Evolutionary conservation across 1,140 invertebrate species (phyloP), one percentile per base, ranked within the genome.

Genomic region (Wiebesia pumilae): DNA sequence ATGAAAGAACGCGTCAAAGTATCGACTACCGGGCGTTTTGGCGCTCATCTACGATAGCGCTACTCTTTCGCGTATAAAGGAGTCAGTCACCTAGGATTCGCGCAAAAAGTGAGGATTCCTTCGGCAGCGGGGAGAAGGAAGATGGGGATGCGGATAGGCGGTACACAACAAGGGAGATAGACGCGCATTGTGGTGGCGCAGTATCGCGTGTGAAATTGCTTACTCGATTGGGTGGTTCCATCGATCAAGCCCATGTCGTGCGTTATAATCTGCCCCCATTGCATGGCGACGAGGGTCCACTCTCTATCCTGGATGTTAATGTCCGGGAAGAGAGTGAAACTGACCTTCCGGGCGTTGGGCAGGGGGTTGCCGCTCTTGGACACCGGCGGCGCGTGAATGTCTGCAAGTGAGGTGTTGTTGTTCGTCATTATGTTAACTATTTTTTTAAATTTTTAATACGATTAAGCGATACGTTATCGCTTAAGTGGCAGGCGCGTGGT

Each of bases 201-300:
- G 35, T 1, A 38, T 65, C 78, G 80, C 58, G 58, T 71, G 65
- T n/a, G 19, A 82, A 82, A 83, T 79, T 91, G 94, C 95, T 95
- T 94, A 97, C 97, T 96, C 38, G 96, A 95, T 92, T 97, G 96
- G 10, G 96, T 96, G 51, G 91, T 93, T 75, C 95, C 94, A 43
- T 96, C 96, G 69, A 96, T 95, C 92, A 97, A 94, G 75, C 96
- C 96, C 96, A 98, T 97, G 90, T 98, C 97, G 91, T 98, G 97
- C 10, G 97, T 97, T 40, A 98, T 96, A 81, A 98, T 96, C 92
- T 98, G 97, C 16, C 97, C 97, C 95, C 96, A 98, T 88, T 98
- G 97, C 96, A 98, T 97, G 33, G 97, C 95, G n/a, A 95, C 95
- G 3, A 98, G 92, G 6, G 96, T 97, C 94, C 95, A 97, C 75